Percentiles rank a stretch among this genome's conserved stretches.
Evolutionary conservation across 1,140 invertebrate species (phyloP).

Genomic region (Drosophila pruinosa): DNA sequence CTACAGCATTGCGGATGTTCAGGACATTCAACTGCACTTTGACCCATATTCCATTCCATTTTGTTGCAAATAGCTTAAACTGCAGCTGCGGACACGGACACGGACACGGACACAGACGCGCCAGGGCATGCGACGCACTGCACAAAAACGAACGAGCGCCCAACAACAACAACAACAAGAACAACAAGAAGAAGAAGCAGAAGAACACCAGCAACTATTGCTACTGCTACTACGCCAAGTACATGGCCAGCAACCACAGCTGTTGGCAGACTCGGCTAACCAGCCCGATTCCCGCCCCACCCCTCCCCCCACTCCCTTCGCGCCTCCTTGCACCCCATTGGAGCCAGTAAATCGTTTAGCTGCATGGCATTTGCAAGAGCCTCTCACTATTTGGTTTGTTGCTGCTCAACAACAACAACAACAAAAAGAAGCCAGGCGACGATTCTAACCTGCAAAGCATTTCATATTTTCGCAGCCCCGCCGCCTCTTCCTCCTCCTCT

Average conservation of each 20-base stretch:
- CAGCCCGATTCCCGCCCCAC: neutral
- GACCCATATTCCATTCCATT: slow-evolving; percentile 82
- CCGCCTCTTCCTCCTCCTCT: neutral
- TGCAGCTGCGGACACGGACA: slow-evolving; percentile 31
- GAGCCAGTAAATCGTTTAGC: slow-evolving; percentile 49
- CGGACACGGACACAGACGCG: slow-evolving; percentile 8
- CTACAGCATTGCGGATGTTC: slow-evolving; percentile 83
- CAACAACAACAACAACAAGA: slow-evolving; percentile 49
- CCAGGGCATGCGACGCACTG: neutral
- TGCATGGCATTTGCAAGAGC: slow-evolving; percentile 33
- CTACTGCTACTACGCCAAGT: slow-evolving; percentile 1
- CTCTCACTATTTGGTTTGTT: slow-evolving; percentile 39
- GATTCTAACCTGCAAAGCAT: neutral
- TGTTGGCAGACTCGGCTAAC: slow-evolving; percentile 36
- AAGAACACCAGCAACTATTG: neutral
- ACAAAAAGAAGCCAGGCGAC: neutral
- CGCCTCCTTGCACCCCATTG: neutral
- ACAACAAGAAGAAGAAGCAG: slow-evolving; percentile 13
- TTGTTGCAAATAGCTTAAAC: slow-evolving; percentile 73
- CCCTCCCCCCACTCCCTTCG: too few relatives aligned
- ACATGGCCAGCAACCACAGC: slow-evolving; percentile 42
- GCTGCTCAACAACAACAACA: neutral
- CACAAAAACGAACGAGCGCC: slow-evolving; percentile 12
- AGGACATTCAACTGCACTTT: slow-evolving; percentile 83
- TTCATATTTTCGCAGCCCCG: neutral